Percentiles rank a stretch among this genome's conserved stretches.
Conservation (phyloP, 1,140 invertebrate species). For the Monomorium pharaonis region DNA sequence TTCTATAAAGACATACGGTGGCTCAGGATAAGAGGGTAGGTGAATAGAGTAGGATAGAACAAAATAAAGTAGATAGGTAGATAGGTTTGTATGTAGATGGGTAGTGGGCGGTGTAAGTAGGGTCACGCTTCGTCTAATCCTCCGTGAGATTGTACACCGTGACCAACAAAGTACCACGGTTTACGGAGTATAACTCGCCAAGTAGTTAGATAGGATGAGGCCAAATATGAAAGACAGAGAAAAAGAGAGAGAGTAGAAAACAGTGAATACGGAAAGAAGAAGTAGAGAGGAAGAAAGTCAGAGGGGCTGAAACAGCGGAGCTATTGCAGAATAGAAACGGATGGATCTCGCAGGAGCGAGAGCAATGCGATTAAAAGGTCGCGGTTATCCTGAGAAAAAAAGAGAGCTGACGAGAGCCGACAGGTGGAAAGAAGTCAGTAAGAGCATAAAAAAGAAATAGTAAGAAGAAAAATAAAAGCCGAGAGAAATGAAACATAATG, state of each 20-base stretch:
- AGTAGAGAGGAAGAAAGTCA: constrained; percentile 38
- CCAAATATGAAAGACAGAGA: background rate
- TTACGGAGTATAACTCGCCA: constrained; percentile 71
- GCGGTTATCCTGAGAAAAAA: background rate
- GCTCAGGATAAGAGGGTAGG: background rate
- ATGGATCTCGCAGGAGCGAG: constrained; percentile 4
- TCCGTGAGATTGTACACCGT: constrained; percentile 76
- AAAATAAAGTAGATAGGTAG: background rate
- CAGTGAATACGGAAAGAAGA: constrained; percentile 9
- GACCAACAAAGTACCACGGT: constrained; percentile 76
- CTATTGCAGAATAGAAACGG: background rate
- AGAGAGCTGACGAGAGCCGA: background rate
- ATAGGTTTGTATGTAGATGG: background rate
- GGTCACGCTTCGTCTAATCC: constrained; percentile 73
- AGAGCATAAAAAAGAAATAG: background rate
- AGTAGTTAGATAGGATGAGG: constrained; percentile 35
- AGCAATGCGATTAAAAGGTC: constrained; percentile 44
- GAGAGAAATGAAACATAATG: background rate
- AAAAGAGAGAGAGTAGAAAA: background rate
- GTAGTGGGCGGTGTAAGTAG: background rate
- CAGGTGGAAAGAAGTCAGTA: background rate
- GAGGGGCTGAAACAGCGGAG: constrained; percentile 18
- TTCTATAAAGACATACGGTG: background rate
- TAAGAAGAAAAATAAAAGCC: background rate
- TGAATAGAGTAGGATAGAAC: background rate